A percentile compares a stretch with the other conserved stretches of the same genome.
Evolutionary conservation across 2,888 invertebrate species (phyloP).

Genomic region (Melinopterus prodromus): DNA sequence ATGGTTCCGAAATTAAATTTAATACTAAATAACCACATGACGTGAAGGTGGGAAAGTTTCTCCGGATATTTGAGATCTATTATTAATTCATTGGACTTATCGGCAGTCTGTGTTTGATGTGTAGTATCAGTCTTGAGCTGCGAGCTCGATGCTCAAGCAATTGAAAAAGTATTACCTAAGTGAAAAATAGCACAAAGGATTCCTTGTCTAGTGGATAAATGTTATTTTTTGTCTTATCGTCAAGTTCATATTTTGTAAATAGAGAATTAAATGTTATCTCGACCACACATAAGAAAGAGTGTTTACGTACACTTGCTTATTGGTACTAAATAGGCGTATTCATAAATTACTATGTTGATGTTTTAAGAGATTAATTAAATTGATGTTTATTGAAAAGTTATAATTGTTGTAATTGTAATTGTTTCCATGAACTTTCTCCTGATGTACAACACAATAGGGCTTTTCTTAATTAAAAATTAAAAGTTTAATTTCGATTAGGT

Average conservation of each 20-base stretch:
- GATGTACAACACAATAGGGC: no score
- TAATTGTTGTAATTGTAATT: no score
- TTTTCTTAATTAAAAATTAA: no score
- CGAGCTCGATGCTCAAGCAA: neutral
- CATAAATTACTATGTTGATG: neutral
- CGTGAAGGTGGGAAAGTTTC: neutral
- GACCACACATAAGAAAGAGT: neutral
- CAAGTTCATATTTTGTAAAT: slow-evolving; percentile 4
- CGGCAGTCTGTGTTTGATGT: neutral
- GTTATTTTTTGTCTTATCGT: neutral
- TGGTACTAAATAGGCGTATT: neutral
- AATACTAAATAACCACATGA: neutral
- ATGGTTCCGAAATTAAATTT: neutral
- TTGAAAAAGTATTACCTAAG: neutral
- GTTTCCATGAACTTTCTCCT: no score
- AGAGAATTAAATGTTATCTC: neutral
- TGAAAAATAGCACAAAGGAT: neutral
- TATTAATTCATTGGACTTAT: no score
- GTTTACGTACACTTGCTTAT: neutral
- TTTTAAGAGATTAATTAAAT: neutral
- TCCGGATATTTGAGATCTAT: no score
- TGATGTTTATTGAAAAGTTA: no score
- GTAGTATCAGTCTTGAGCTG: neutral
- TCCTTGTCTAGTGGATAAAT: neutral
- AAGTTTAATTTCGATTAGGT: no score